Percentiles rank a stretch among this genome's conserved stretches.
These are phyloP conservation scores for Alfaro cultratus DNA, from an alignment of 2,797 vertebrate genomes.

Conservation along the genomic window DNA sequence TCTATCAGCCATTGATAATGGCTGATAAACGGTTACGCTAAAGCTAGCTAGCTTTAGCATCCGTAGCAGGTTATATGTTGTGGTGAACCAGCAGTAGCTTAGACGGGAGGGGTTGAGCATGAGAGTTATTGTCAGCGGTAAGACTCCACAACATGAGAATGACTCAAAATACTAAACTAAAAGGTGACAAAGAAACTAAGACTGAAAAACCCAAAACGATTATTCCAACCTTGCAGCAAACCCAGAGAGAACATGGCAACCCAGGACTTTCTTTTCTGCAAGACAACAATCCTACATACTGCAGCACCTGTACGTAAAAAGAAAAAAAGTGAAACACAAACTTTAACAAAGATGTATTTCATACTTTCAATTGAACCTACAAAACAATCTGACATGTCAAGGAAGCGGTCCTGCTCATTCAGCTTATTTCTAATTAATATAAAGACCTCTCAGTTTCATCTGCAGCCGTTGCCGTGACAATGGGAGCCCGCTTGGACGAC, in stretches of 20 bases:
- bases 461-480: conserved; percentile 42
- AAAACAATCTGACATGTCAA: neutral
- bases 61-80: too few relatives aligned
- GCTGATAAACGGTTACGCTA: too few relatives aligned
- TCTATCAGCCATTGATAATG: too few relatives aligned
- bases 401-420: conserved; percentile 33
- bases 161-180: neutral
- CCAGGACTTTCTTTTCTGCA: neutral
- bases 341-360: neutral
- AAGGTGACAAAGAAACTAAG: neutral
- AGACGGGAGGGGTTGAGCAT: too few relatives aligned
- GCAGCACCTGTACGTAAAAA: neutral
- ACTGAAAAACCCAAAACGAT: too few relatives aligned
- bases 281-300: neutral
- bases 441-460: conserved; percentile 47
- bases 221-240: too few relatives aligned
- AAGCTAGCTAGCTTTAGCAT: too few relatives aligned
- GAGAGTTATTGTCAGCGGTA: neutral
- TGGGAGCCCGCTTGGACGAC: conserved; percentile 52
- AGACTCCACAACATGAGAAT: neutral
- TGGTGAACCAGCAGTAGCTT: too few relatives aligned
- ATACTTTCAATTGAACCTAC: neutral
- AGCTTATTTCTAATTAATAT: conserved; percentile 40
- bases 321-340: neutral
- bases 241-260: neutral